Conservation (phyloP, 2,888 invertebrate species). For the Drosophila aldrichi region DNA sequence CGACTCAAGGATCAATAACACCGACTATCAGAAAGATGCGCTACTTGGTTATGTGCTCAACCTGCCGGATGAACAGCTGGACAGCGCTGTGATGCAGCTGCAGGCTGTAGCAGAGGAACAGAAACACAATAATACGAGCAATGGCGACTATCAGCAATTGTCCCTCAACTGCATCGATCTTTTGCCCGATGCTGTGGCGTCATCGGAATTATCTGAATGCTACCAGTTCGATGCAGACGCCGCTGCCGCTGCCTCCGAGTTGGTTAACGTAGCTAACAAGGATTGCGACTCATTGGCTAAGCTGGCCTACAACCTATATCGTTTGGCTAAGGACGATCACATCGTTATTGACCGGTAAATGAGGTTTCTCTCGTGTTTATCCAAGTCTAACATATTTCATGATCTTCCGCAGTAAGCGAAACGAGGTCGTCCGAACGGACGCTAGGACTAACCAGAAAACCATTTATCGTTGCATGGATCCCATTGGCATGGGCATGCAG, state of each 20-base stretch:
- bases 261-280: slow-evolving; percentile 58
- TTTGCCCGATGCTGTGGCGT: slow-evolving; percentile 30
- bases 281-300: slow-evolving; percentile 78
- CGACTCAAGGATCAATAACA: slow-evolving; percentile 25
- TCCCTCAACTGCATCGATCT: slow-evolving; percentile 38
- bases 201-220: slow-evolving; percentile 27
- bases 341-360: slow-evolving; percentile 83
- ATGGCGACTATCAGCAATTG: slow-evolving; percentile 35
- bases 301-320: slow-evolving; percentile 80
- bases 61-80: slow-evolving; percentile 53
- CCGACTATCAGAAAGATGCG: slow-evolving; percentile 52
- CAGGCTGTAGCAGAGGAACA: slow-evolving; percentile 54
- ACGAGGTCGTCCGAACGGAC: slow-evolving; percentile 81
- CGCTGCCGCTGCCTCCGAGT: slow-evolving; percentile 44
- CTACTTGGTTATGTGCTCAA: slow-evolving; percentile 44
- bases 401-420: slow-evolving; percentile 68
- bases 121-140: slow-evolving; percentile 21
- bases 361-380: neutral
- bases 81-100: slow-evolving; percentile 53
- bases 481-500: slow-evolving; percentile 74
- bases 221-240: slow-evolving; percentile 40
- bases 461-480: slow-evolving; percentile 81
- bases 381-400: neutral
- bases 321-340: slow-evolving; percentile 80
- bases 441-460: slow-evolving; percentile 78